Base-by-base conservation (phyloP, 2,888 invertebrate species). In the Hymenopus coronatus region DNA sequence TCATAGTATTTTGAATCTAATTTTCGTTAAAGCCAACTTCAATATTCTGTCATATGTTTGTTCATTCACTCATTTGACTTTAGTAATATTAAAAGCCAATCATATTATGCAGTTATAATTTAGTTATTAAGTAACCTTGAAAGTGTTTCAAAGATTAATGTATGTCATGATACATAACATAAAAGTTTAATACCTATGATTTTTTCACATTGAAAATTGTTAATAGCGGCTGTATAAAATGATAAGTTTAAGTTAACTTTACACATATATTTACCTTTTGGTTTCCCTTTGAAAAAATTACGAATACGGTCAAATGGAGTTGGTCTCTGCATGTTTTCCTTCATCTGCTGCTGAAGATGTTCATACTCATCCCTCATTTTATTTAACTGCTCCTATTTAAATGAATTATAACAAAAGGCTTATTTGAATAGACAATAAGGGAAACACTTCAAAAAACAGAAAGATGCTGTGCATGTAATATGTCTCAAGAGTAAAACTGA, bases 331-430 rank as follows among this genome's bases (percentile, higher is more conserved):
- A 96, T 94, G 40, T 96, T 95, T 1, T 96, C 95, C 92, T 96
- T 97, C 92, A 97, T 95, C 91, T 96, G 96, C 87, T 96, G 96
- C 91, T 98, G 97, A 91, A 98, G 96, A 92, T 96, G 95, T 90
- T 98, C 97, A 91, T 98, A 98, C 91, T 97, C 96, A 40, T 96
- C 95, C 84, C 97, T 94, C 96, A 98, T 96, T 91, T 96, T 96
- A 90, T 96, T 96, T 89, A 98, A 93, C 92, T 97, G 97, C 88
- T 97, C 96, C 92, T 97, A 96, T n/a, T 91, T 20, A 20, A 25
- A 70, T 20, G 20, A 70, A 20, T 20, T 20, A 70, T 0, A 70
- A 70, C 6, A 20, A 70, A 70, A 70, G 0, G 6, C 12, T 9
- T 40, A 40, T 12, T 40, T 9, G 9, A 40, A 40, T 12, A 33